Conservation (phyloP, 2,113 vertebrate species). For the Athene noctua region DNA sequence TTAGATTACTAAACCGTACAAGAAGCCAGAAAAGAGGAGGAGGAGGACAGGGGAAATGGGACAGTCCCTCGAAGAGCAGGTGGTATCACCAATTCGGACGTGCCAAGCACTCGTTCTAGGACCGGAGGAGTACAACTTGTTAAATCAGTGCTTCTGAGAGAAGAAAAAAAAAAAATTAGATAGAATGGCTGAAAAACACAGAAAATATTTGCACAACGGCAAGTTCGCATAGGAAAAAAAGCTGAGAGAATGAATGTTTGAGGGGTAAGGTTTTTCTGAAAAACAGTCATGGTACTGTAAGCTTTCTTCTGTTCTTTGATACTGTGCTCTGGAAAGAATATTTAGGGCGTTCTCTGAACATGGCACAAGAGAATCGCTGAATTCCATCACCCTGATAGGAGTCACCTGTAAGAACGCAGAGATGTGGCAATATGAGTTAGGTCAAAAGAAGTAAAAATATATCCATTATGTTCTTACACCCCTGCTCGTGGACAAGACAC, state of each 20-base stretch:
- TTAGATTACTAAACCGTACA: background rate
- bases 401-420: background rate
- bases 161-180: background rate
- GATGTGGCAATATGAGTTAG: background rate
- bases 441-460: background rate
- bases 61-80: background rate
- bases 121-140: background rate
- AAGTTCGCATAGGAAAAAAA: background rate
- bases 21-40: background rate
- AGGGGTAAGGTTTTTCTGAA: background rate
- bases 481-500: background rate
- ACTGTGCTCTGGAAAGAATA: background rate
- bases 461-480: background rate
- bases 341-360: background rate
- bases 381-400: background rate
- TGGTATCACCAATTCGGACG: background rate
- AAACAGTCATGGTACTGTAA: background rate
- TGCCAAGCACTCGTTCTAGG: background rate
- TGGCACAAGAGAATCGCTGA: rapidly evolving
- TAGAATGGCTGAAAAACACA: background rate
- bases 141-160: background rate
- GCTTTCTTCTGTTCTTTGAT: background rate
- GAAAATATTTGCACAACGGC: background rate
- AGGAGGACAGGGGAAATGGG: background rate
- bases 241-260: background rate